A percentile compares a stretch with the other conserved stretches of the same genome.
phyloP scores from a whole-genome alignment of 2,113 vertebrate species.

The Pica pica region DNA sequence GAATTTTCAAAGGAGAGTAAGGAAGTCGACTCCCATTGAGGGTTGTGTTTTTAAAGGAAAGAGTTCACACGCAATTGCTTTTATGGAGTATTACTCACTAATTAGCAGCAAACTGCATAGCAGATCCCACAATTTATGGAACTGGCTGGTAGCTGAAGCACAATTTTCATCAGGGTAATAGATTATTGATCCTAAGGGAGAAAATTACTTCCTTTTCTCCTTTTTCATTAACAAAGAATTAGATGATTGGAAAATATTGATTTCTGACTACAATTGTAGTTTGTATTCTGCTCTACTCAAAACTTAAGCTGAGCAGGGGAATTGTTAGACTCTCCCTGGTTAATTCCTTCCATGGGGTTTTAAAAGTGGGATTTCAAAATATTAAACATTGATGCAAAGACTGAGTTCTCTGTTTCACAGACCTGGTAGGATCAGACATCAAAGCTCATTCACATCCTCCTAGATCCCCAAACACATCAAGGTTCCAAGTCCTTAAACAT shows the following conservation, averaged over 20 bases:
- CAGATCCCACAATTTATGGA: constrained; percentile 15
- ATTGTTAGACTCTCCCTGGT: background rate
- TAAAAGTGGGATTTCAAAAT: background rate
- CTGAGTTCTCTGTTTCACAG: background rate
- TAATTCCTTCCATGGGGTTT: background rate
- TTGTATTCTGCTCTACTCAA: background rate
- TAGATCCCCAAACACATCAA: background rate
- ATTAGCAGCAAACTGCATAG: constrained; percentile 8
- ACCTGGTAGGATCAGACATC: background rate
- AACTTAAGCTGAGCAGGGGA: background rate
- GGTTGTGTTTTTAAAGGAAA: constrained; percentile 49
- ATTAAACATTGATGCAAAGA: background rate
- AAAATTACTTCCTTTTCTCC: constrained; percentile 6
- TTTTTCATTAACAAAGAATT: background rate
- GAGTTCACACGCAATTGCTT: constrained; percentile 25
- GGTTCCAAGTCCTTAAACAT: background rate
- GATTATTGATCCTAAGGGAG: background rate
- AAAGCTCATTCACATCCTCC: background rate
- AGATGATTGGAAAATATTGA: background rate
- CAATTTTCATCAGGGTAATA: background rate
- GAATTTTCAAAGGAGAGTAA: constrained; percentile 20
- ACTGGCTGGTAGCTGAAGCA: background rate
- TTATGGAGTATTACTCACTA: constrained; percentile 22
- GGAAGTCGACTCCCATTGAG: constrained; percentile 32
- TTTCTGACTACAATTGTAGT: background rate